phyloP scores from a whole-genome alignment of 2,797 vertebrate species.

The Hoplostethus atlanticus region DNA sequence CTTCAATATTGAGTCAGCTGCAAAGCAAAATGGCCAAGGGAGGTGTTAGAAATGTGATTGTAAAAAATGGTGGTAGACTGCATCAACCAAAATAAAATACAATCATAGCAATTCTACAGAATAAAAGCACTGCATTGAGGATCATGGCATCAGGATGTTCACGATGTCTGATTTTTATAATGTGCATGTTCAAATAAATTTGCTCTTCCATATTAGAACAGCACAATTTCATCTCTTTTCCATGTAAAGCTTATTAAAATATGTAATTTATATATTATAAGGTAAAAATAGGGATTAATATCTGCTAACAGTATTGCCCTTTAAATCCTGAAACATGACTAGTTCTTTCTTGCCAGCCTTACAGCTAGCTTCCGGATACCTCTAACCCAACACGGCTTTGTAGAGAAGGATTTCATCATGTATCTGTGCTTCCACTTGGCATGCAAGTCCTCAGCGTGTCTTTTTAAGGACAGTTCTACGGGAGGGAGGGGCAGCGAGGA shows the following conservation, averaged over 20 bases:
- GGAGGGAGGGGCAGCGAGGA: constrained; percentile 57
- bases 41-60: not conserved
- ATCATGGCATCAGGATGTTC: not conserved
- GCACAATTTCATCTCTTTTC: not conserved
- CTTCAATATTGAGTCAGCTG: constrained; percentile 96
- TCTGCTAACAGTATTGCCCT: constrained; percentile 20
- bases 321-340: constrained; percentile 36
- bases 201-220: constrained; percentile 12
- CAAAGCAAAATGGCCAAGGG: constrained; percentile 44
- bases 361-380: constrained; percentile 19
- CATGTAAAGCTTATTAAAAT: constrained; percentile 29
- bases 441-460: constrained; percentile 56
- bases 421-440: constrained; percentile 48
- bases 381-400: constrained; percentile 41
- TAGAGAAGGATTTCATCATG: constrained; percentile 54
- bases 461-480: constrained; percentile 67
- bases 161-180: constrained; percentile 2
- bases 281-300: constrained; percentile 19
- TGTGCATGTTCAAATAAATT: constrained; percentile 4
- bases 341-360: constrained; percentile 28
- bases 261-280: constrained; percentile 26
- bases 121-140: constrained; percentile 11
- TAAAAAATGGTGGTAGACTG: not conserved
- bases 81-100: not conserved
- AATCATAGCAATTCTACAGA: constrained; percentile 15